A percentile compares a stretch with the other conserved stretches of the same genome.
Conservation (phyloP, 2,888 invertebrate species). For the Coenonympha glycerion region DNA sequence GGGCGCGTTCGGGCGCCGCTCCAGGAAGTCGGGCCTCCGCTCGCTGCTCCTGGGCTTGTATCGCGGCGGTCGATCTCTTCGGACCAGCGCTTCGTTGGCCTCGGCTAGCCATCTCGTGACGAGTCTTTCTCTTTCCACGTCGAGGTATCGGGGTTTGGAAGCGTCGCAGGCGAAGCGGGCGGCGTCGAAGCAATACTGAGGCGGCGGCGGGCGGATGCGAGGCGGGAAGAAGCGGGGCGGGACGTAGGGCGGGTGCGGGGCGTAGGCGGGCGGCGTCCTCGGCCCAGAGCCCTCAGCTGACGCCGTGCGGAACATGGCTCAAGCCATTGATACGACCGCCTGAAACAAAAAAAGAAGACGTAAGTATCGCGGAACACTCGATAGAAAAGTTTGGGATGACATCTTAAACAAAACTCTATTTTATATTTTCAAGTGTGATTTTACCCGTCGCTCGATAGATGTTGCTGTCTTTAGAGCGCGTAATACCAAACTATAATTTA, state of each 20-base stretch:
- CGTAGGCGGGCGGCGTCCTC: constrained; percentile 71
- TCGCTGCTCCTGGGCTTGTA: constrained; percentile 70
- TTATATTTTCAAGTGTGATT: too few relatives aligned
- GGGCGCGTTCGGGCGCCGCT: constrained; percentile 54
- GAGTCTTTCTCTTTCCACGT: constrained; percentile 66
- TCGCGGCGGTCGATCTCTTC: constrained; percentile 63
- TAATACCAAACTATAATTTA: too few relatives aligned
- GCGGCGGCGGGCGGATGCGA: constrained; percentile 65
- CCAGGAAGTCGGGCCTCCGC: constrained; percentile 63
- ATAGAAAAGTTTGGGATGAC: too few relatives aligned
- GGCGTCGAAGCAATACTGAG: constrained; percentile 73
- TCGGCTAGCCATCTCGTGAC: constrained; percentile 72
- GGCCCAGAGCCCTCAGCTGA: constrained; percentile 72
- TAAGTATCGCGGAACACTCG: too few relatives aligned
- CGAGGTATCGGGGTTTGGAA: constrained; percentile 67
- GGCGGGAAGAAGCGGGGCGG: constrained; percentile 69
- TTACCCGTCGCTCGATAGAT: too few relatives aligned
- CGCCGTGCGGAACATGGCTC: constrained; percentile 72
- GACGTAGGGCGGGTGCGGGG: constrained; percentile 63
- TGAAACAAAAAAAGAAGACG: constrained; percentile 46
- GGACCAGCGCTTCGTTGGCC: constrained; percentile 67
- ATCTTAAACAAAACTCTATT: too few relatives aligned
- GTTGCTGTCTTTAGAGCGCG: too few relatives aligned
- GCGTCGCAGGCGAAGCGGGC: constrained; percentile 72
- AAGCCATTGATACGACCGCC: constrained; percentile 60